phyloP scores from a whole-genome alignment of 1,140 invertebrate species.

The Drosophila quadrilineata region DNA sequence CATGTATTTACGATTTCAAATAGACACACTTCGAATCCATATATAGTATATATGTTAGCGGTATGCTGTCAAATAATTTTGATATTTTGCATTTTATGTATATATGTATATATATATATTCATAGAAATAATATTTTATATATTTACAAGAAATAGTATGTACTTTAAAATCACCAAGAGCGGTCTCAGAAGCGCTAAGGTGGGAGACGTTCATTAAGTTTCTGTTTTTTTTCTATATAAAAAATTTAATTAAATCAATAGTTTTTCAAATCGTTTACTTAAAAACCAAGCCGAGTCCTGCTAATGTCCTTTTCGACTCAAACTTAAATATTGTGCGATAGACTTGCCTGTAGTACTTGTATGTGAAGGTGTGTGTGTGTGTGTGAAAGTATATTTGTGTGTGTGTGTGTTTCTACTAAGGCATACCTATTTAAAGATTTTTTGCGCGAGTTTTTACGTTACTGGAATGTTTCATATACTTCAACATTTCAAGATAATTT shows the following conservation, averaged over 20 bases:
- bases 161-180: conserved; percentile 1
- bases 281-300: not conserved
- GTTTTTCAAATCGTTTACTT: too few relatives aligned
- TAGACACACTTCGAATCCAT: conserved; percentile 66
- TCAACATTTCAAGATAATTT: conserved; percentile 30
- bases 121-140: conserved; percentile 12
- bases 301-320: not conserved
- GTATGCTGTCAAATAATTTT: conserved; percentile 28
- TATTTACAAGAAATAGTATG: conserved; percentile 41
- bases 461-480: conserved; percentile 51
- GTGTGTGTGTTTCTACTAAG: conserved; percentile 38
- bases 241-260: not conserved
- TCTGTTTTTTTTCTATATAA: not conserved
- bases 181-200: not conserved
- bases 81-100: not conserved
- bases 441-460: conserved; percentile 70
- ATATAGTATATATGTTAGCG: conserved; percentile 52
- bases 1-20: conserved; percentile 57
- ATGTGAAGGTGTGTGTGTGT: not conserved
- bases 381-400: conserved; percentile 20
- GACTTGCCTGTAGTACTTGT: not conserved
- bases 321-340: not conserved
- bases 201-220: not conserved
- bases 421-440: conserved; percentile 81
- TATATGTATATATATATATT: conserved; percentile 25